Evolutionary conservation across 2,797 vertebrate species (phyloP).

Genomic region (Pempheris klunzingeri): DNA sequence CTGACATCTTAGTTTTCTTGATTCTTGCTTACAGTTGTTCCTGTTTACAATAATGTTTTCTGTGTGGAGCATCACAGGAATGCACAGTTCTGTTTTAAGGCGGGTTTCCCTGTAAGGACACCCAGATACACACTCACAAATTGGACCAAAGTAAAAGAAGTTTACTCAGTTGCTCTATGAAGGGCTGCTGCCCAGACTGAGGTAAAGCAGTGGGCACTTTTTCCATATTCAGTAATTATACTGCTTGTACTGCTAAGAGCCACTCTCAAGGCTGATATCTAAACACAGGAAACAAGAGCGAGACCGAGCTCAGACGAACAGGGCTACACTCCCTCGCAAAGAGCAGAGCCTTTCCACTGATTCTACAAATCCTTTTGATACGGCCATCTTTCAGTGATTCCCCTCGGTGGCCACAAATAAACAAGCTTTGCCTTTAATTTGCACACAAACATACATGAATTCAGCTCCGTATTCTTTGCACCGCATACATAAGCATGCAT

Average conservation of each 20-base stretch:
- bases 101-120: conserved; percentile 38
- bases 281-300: conserved; percentile 72
- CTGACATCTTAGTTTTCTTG: conserved; percentile 26
- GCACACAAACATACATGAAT: conserved; percentile 1
- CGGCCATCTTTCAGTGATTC: conserved; percentile 17
- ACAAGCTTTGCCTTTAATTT: conserved; percentile 5
- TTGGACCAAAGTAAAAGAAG: conserved; percentile 43
- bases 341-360: conserved; percentile 25
- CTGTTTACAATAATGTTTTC: conserved; percentile 23
- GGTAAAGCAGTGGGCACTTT: conserved; percentile 69
- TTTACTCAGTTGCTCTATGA: conserved; percentile 54
- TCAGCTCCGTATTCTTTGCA: conserved; percentile 6
- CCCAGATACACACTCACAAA: conserved; percentile 39
- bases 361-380: conserved; percentile 48
- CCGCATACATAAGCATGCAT: conserved; percentile 13
- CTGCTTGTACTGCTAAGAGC: conserved; percentile 67
- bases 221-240: conserved; percentile 78
- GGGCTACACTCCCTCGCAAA: conserved; percentile 27
- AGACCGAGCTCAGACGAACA: conserved; percentile 32
- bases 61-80: conserved; percentile 30
- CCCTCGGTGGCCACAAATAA: conserved; percentile 21
- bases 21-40: conserved; percentile 26
- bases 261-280: conserved; percentile 71
- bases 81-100: conserved; percentile 13
- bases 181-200: conserved; percentile 58